Evolutionary conservation across 2,797 vertebrate genomes (phyloP), one percentile per base, ranked within the genome.

Genomic region (Coracias cyanogaster): DNA sequence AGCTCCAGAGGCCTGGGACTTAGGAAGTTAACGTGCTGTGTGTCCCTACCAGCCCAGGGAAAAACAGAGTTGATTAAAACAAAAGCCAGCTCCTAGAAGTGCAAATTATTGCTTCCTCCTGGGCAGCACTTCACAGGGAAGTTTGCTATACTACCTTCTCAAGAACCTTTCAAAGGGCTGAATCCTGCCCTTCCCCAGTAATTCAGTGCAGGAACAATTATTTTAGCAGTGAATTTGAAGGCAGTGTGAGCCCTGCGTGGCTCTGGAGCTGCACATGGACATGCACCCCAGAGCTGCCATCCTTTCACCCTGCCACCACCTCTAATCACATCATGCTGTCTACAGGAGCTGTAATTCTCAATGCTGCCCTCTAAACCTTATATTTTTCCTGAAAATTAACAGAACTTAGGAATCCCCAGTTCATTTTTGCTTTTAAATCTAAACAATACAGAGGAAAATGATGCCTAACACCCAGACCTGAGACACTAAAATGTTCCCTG

Each of bases 1-100:
- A 3, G 31, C 54, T 18, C 31, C 1, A 0, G 6, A 24, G 35
- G 13, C 26, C 43, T 35, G 24, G 24, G 29, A 46, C n/a, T 7
- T 15, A 10, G 0, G 1, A 3, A 3, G 26, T 29, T 14, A 54
- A 26, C 3, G 2, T 9, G 19, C n/a, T 20, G 17, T 10, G 12
- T 24, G 19, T 35, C 26, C 35, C 60, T 7, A 15, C 8, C 33
- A 46, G 61, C 14, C 28, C 67, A 29, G 15, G 14, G 43, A 35
- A 88, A 62, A 72, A 4, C 31, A 33, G 29, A 45, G 17, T 19
- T 0, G 0, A 20, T 24, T n/a, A 20, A 16, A 61, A 35, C 18
- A 73, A 58, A 35, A 79, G 25, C 19, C 19, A 71, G 12, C 29
- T 77, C 48, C 28, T 25, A 8, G 15, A 48, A 82, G n/a, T 28